phyloP scores from a whole-genome alignment of 2,113 vertebrate species.

The Falco punctatus region DNA sequence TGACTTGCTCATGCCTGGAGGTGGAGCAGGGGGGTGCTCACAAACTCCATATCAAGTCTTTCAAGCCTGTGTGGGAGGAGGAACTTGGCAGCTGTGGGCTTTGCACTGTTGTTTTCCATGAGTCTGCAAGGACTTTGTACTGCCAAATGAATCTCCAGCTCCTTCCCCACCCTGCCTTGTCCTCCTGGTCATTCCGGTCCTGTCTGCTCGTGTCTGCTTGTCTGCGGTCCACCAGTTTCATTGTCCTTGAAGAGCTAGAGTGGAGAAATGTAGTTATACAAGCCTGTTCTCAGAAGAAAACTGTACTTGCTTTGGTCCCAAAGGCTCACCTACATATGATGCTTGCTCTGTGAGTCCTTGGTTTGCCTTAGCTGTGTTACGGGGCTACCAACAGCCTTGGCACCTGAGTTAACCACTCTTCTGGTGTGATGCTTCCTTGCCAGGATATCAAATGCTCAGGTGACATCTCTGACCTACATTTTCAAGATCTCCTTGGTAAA shows the following conservation, averaged over 20 bases:
- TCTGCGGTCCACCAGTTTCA: not conserved
- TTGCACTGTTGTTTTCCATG: not conserved
- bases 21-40: not conserved
- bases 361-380: not conserved
- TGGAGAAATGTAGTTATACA: not conserved
- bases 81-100: not conserved
- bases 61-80: not conserved
- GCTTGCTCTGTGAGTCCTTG: not conserved
- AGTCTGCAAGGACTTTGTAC: fast-evolving
- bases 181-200: not conserved
- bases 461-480: not conserved
- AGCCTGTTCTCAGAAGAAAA: not conserved
- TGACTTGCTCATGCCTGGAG: fast-evolving
- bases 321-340: fast-evolving
- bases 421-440: not conserved
- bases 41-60: not conserved
- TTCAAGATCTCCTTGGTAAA: not conserved
- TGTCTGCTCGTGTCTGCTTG: not conserved
- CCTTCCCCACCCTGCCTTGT: not conserved
- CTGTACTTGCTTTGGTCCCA: not conserved
- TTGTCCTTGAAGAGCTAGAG: not conserved
- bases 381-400: not conserved
- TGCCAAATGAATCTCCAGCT: not conserved
- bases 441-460: not conserved
- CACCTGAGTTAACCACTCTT: not conserved